Conservation (phyloP, 23 tunicate species). For the Phallusia fumigata region DNA sequence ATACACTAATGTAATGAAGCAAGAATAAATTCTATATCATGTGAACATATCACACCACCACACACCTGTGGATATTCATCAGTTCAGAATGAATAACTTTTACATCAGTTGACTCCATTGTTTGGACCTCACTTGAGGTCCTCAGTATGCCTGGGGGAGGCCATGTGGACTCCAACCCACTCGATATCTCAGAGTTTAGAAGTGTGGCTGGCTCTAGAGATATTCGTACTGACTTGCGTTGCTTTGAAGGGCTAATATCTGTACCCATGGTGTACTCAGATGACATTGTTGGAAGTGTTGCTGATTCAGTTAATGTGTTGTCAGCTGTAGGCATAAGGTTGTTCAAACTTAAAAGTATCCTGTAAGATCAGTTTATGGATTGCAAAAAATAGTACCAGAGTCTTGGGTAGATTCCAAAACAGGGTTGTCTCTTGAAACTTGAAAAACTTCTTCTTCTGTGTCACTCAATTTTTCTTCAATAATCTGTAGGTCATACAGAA, state of each 20-base stretch:
- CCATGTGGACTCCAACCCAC: constrained; percentile 21
- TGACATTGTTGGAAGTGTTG: constrained; percentile 61
- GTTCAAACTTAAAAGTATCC: too few relatives aligned
- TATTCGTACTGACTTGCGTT: constrained; percentile 56
- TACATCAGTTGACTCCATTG: constrained; percentile 51
- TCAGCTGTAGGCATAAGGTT: background rate
- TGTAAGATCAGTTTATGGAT: too few relatives aligned
- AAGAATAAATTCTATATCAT: too few relatives aligned
- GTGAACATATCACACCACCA: too few relatives aligned
- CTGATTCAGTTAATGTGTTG: constrained; percentile 42
- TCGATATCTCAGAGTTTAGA: constrained; percentile 37
- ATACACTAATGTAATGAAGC: too few relatives aligned
- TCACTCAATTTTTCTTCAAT: too few relatives aligned
- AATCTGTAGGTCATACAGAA: too few relatives aligned
- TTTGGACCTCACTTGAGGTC: background rate
- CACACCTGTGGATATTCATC: constrained; percentile 60
- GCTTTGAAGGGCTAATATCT: background rate
- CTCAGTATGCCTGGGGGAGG: constrained; percentile 48
- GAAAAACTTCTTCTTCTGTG: too few relatives aligned
- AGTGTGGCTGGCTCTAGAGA: constrained; percentile 54
- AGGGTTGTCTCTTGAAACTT: too few relatives aligned
- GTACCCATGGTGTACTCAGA: constrained; percentile 28
- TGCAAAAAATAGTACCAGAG: too few relatives aligned
- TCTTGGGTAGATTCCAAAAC: too few relatives aligned
- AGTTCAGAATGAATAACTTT: constrained; percentile 75